Evolutionary conservation across 2,888 invertebrate genomes (phyloP), one percentile per base, ranked within the genome.

Genomic region (Neria commutata): DNA sequence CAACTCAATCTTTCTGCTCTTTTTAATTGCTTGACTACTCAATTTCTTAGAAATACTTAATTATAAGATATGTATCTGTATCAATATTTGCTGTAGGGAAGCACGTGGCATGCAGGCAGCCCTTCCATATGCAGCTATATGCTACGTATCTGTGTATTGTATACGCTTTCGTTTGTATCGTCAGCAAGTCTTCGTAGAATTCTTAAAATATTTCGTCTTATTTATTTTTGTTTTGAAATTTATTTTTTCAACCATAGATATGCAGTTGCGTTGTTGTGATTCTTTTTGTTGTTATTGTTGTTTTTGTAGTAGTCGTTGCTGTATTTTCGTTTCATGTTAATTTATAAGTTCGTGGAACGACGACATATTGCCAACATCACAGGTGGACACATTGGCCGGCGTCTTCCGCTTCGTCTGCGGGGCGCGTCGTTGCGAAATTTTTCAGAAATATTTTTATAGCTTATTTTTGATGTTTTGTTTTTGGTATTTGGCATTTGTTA

Each of bases 381-480:
- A 76, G 73, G 71, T 73, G 75, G 67, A 72, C 73, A 72, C 60
- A 71, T 73, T 67, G 62, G 45, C 45, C 45, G 21, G 19, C 17
- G 21, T 6, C 21, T 45, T n/a, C n/a, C n/a, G n/a, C n/a, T n/a
- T n/a, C n/a, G n/a, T n/a, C n/a, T n/a, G n/a, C n/a, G n/a, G n/a
- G n/a, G n/a, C 29, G 11, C 29, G 11, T 29, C 6, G 6, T 29
- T 11, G 29, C 6, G 6, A 29, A 14, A 14, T 37, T 37, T n/a
- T 4, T 37, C 37, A 14, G 37, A 37, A 37, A 14, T 37, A 17
- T 19, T 42, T 19, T 42, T 8, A 29, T 42, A 19, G 17, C 8
- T 59, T 49, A 51, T 55, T 26, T 34, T 37, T 51, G 34, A 26
- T 33, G 25, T 58, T 53, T 40, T 47, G 52, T 48, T 16, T 17